Evolutionary conservation across 1,140 invertebrate genomes (phyloP), one percentile per base, ranked within the genome.

Genomic region (Drosophila guanche): DNA sequence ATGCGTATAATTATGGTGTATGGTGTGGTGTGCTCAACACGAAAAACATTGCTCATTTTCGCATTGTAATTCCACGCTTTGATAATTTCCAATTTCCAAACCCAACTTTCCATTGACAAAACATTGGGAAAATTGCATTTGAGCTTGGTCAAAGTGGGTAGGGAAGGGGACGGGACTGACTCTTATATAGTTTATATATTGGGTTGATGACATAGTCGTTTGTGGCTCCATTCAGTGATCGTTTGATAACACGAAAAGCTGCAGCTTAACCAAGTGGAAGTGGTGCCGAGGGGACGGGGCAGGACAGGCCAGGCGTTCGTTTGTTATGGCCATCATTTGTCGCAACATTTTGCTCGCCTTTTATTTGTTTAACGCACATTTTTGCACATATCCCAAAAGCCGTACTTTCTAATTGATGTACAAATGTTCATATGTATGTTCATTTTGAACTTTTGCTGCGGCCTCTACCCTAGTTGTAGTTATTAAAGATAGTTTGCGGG

Each of bases 61-160:
- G 79, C 86, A 75, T 88, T 86, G 55, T 66, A 78, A 81, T 88
- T 76, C 73, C 62, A 86, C 74, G 83, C 83, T 83, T 86, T 88
- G 83, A 61, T 86, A 78, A 72, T 83, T 84, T 86, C 60, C 27
- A 50, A 14, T 8, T 33, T 10, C 2, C 16, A 27, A 29, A 14
- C 16, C 29, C 59, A 71, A 79, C 83, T 88, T 86, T 83, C 83
- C 83, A 86, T 86, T 88, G 83, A 86, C 80, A 84, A 84, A 74
- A 84, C 56, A 85, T 71, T 85, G 79, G 40, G 48, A 73, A 81
- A 83, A 37, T 37, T 78, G 79, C 60, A 78, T 77, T 62, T 70
- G 43, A 81, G 83, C 63, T 69, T 66, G 62, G 67, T 54, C 76
- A 63, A 70, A 67, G 56, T 48, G 3, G 33, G 1, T 10, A 3